These are phyloP conservation scores for Gymnogyps californianus DNA, from an alignment of 2,113 vertebrate species.

Conservation along the genomic window DNA sequence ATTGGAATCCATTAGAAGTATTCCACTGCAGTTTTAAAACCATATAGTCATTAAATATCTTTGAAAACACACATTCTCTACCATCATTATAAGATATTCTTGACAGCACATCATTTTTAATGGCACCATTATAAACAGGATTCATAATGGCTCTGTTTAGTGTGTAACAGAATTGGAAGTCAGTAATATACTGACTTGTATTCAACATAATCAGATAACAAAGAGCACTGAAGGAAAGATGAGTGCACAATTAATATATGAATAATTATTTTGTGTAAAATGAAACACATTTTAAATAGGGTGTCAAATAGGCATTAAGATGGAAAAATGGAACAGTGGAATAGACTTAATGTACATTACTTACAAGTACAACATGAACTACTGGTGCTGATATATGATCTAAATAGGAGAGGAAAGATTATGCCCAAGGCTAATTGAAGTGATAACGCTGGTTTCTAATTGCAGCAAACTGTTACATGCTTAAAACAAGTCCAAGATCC, in stretches of 20 bases:
- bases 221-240: background rate
- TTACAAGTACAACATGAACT: slow-evolving; percentile 36
- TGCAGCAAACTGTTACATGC: slow-evolving; percentile 30
- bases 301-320: slow-evolving; percentile 13
- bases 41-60: slow-evolving; percentile 68
- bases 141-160: slow-evolving; percentile 57
- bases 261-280: slow-evolving; percentile 43
- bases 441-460: slow-evolving; percentile 59
- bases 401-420: slow-evolving; percentile 58
- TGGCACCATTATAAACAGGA: slow-evolving; percentile 66
- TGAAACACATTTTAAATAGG: background rate
- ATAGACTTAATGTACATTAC: slow-evolving; percentile 38
- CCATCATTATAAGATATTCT: slow-evolving; percentile 60
- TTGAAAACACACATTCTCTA: slow-evolving; percentile 60
- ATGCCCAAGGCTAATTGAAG: slow-evolving; percentile 58
- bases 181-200: background rate
- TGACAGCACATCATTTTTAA: slow-evolving; percentile 76
- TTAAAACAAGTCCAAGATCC: background rate
- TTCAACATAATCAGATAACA: slow-evolving; percentile 26
- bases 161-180: slow-evolving; percentile 27
- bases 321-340: slow-evolving; percentile 30
- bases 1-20: slow-evolving; percentile 67
- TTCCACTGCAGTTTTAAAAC: slow-evolving; percentile 58
- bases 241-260: slow-evolving; percentile 57
- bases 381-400: slow-evolving; percentile 47